Percentiles rank a stretch among this genome's conserved stretches.
Conservation (phyloP, 2,888 invertebrate genomes). For the Andrena marginata region DNA sequence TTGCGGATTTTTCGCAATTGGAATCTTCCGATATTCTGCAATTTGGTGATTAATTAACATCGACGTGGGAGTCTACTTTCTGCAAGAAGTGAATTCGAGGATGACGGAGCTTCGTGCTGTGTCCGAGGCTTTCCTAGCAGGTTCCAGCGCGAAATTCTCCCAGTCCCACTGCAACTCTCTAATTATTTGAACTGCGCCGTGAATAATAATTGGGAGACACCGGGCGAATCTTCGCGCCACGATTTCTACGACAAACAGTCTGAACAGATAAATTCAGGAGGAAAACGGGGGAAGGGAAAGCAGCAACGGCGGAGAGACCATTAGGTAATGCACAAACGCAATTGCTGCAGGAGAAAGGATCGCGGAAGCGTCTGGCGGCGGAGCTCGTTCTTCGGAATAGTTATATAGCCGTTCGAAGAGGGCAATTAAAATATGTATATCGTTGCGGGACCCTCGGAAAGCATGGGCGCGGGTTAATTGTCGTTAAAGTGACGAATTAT, state of each 20-base stretch:
- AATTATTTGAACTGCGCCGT: neutral
- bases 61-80: neutral
- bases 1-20: neutral
- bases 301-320: neutral
- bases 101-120: neutral
- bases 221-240: neutral
- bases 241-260: neutral
- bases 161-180: conserved; percentile 5
- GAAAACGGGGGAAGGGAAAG: neutral
- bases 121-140: neutral
- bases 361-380: conserved; percentile 25
- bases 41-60: no score
- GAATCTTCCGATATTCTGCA: neutral
- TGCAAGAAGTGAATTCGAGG: neutral
- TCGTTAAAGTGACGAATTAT: neutral
- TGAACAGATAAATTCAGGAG: neutral
- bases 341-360: conserved; percentile 27
- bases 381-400: neutral
- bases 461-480: neutral
- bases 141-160: neutral
- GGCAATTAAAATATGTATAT: neutral
- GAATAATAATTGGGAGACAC: neutral
- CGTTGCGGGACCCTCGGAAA: neutral
- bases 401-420: neutral
- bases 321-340: conserved; percentile 36